phyloP scores from a whole-genome alignment of 2,797 vertebrate genomes.

The Fringilla coelebs region DNA sequence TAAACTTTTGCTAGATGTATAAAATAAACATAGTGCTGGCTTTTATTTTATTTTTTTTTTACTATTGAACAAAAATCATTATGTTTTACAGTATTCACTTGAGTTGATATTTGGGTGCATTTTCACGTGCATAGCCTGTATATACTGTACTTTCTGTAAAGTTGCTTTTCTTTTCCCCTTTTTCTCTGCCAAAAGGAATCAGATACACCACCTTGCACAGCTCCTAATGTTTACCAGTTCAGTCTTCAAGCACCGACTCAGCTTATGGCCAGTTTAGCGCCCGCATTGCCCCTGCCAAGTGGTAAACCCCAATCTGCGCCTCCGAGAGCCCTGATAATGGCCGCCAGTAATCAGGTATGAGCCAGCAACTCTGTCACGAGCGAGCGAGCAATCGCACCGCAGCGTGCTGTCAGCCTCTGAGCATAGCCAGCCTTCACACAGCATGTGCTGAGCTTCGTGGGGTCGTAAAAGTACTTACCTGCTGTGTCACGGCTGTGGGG shows the following conservation, averaged over 20 bases:
- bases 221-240: slow-evolving; percentile 82
- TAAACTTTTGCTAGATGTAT: not conserved
- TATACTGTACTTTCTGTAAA: slow-evolving; percentile 39
- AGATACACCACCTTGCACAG: slow-evolving; percentile 85
- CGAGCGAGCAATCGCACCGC: not conserved
- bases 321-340: slow-evolving; percentile 81
- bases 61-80: not conserved
- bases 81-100: not conserved
- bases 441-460: not conserved
- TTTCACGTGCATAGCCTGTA: slow-evolving; percentile 44
- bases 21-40: not conserved
- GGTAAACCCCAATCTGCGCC: slow-evolving; percentile 79
- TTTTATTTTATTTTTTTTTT: not conserved
- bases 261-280: slow-evolving; percentile 79
- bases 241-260: slow-evolving; percentile 81
- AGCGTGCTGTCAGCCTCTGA: slow-evolving; percentile 1
- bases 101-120: slow-evolving; percentile 35
- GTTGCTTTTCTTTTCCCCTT: slow-evolving; percentile 46
- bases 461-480: not conserved
- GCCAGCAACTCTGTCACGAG: slow-evolving; percentile 6
- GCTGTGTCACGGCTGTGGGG: not conserved
- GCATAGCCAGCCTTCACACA: not conserved
- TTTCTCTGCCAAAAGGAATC: slow-evolving; percentile 85
- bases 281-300: slow-evolving; percentile 80
- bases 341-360: slow-evolving; percentile 86